A percentile compares a stretch with the other conserved stretches of the same genome.
Evolutionary conservation across 2,888 invertebrate genomes (phyloP).

Genomic region (Heterodera filipjevi): DNA sequence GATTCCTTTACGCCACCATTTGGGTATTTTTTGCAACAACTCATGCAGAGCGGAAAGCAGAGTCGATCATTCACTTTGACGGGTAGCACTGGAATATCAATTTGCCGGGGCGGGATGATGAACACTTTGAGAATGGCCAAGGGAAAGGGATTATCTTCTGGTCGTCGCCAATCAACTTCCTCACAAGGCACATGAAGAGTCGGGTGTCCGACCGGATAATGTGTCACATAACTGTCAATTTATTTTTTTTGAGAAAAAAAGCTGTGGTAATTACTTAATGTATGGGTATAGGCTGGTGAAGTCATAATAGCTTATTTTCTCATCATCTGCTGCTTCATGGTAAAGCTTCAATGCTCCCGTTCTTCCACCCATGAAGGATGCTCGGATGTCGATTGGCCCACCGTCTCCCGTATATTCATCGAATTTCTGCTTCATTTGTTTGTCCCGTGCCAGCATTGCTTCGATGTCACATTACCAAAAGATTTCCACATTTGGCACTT

Average conservation of each 20-base stretch:
- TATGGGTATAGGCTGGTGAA: not conserved
- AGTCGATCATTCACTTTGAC: not conserved
- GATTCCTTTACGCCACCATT: not conserved
- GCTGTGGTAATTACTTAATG: not conserved
- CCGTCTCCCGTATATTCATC: not conserved
- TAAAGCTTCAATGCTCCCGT: not conserved
- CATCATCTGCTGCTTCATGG: not conserved
- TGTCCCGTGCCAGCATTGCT: not conserved
- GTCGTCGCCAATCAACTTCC: not conserved
- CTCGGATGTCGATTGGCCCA: not conserved
- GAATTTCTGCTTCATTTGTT: not conserved
- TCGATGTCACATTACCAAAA: not conserved
- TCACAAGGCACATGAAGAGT: not conserved
- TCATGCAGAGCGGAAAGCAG: not conserved
- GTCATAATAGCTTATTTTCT: constrained; percentile 1
- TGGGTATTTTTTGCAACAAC: not conserved
- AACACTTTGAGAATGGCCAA: not conserved
- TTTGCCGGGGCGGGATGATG: not conserved
- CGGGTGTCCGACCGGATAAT: not conserved
- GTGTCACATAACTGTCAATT: not conserved
- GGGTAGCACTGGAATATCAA: not conserved
- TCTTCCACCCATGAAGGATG: not conserved
- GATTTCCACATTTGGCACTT: not conserved
- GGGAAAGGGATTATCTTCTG: not conserved
- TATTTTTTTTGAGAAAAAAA: too few species aligned